phyloP scores from a whole-genome alignment of 2,797 vertebrate species.

The Pyrocephalus nanus region DNA sequence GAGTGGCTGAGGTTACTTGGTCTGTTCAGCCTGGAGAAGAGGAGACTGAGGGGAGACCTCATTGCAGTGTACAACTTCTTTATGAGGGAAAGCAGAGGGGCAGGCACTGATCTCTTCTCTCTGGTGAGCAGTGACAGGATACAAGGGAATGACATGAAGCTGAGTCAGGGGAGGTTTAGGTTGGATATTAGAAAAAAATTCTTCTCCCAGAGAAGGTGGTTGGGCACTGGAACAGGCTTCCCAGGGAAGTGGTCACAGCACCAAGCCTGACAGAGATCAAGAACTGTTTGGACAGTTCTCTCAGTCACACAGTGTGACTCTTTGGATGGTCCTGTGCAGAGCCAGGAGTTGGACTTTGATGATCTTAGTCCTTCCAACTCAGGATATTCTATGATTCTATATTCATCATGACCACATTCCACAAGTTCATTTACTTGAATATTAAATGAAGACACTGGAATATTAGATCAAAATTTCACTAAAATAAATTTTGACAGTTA shows the following conservation, averaged over 20 bases:
- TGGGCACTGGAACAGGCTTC: background rate
- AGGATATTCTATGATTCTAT: background rate
- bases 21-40: background rate
- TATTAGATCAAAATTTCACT: background rate
- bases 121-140: background rate
- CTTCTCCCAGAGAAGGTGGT: fast-evolving
- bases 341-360: background rate
- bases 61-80: fast-evolving
- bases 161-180: background rate
- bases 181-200: background rate
- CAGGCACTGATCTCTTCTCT: background rate
- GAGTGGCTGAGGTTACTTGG: background rate
- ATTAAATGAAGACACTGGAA: background rate
- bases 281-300: background rate
- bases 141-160: fast-evolving
- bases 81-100: fast-evolving
- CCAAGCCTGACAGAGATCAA: background rate
- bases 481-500: background rate
- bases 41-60: background rate
- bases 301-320: background rate
- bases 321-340: background rate
- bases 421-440: background rate
- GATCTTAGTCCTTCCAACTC: background rate
- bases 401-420: background rate
- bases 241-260: background rate